Percentiles rank a stretch among this genome's conserved stretches.
phyloP scores from a whole-genome alignment of 2,113 vertebrate species.

The Crotalus horridus region DNA sequence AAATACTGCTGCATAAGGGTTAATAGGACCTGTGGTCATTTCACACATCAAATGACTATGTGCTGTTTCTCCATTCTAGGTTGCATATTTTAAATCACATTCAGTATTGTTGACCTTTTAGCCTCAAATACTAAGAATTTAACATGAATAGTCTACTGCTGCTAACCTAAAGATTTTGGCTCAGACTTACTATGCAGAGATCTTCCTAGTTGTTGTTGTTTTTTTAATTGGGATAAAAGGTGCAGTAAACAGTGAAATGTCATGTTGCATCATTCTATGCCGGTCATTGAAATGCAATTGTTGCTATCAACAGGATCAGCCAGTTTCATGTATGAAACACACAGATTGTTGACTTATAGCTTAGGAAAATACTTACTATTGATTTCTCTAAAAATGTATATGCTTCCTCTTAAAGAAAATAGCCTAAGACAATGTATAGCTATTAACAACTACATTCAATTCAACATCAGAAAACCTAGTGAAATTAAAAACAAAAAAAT shows the following conservation, averaged over 20 bases:
- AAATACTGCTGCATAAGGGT: constrained; percentile 53
- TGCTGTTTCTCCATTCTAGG: constrained; percentile 56
- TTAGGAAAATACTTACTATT: neutral
- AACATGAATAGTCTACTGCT: constrained; percentile 65
- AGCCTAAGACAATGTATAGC: neutral
- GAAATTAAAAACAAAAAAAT: neutral
- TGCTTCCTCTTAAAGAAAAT: neutral
- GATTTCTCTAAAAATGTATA: neutral
- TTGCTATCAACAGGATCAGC: neutral
- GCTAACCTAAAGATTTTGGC: constrained; percentile 67
- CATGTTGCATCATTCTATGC: neutral
- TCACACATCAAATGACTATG: constrained; percentile 62
- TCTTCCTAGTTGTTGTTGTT: constrained; percentile 50
- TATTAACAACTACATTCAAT: neutral
- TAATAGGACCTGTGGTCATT: constrained; percentile 63
- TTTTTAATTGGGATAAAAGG: constrained; percentile 32
- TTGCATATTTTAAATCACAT: constrained; percentile 70
- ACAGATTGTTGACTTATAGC: neutral
- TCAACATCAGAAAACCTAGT: neutral
- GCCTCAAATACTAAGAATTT: constrained; percentile 60
- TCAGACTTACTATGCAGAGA: constrained; percentile 61
- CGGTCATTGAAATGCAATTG: neutral
- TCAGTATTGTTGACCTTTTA: constrained; percentile 69
- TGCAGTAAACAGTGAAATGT: neutral
- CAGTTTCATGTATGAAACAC: neutral